phyloP scores from a whole-genome alignment of 2,797 vertebrate genomes.

The Neosilurus mollespiculum region DNA sequence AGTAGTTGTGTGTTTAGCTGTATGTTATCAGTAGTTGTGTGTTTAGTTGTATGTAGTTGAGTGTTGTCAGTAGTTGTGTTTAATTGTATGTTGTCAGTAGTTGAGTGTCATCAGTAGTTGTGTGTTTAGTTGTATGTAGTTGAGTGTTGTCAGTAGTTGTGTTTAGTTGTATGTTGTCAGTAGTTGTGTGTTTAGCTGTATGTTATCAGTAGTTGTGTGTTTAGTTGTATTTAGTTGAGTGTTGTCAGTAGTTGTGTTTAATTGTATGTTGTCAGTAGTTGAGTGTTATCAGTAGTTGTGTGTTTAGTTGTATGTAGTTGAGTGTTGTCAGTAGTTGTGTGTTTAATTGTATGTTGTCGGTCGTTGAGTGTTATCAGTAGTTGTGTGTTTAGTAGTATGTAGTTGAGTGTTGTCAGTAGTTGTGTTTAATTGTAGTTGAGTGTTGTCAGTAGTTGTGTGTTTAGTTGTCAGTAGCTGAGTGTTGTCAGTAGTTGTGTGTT shows the following conservation, averaged over 20 bases:
- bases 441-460: background rate
- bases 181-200: background rate
- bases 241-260: background rate
- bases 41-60: too few relatives aligned
- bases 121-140: too few relatives aligned
- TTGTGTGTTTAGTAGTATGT: background rate
- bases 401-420: background rate
- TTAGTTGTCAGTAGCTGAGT: too few relatives aligned
- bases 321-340: background rate
- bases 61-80: background rate
- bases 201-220: background rate
- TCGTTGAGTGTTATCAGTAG: background rate
- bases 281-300: background rate
- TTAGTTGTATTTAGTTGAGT: background rate
- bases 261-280: background rate
- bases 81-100: too few relatives aligned
- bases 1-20: too few relatives aligned
- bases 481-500: too few relatives aligned
- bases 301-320: background rate
- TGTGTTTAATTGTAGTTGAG: too few relatives aligned
- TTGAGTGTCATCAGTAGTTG: too few relatives aligned
- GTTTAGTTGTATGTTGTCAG: too few relatives aligned
- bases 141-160: too few relatives aligned
- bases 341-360: too few relatives aligned
- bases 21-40: too few relatives aligned